Evolutionary conservation across 2,888 invertebrate species (phyloP).

Genomic region (Druceiella hillmani): DNA sequence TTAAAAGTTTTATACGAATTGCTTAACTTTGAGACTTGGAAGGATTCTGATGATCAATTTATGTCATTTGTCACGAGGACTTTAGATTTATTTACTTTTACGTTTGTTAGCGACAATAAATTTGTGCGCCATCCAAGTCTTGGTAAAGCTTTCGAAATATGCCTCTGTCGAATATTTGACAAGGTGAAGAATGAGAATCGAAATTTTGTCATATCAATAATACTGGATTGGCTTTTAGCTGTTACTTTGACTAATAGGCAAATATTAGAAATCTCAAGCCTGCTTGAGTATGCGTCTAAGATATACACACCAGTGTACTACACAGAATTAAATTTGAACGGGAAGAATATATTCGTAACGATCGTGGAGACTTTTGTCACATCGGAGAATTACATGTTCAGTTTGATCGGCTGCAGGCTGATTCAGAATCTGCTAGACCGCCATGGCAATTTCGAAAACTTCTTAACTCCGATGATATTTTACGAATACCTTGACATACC

Average conservation of each 20-base stretch:
- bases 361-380: too few species aligned
- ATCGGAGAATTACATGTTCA: slow-evolving; percentile 40
- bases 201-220: slow-evolving; percentile 41
- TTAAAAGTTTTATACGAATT: slow-evolving; percentile 47
- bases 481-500: slow-evolving; percentile 38
- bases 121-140: too few species aligned
- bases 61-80: slow-evolving; percentile 39
- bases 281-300: slow-evolving; percentile 48
- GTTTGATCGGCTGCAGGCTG: slow-evolving; percentile 50
- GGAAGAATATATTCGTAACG: neutral
- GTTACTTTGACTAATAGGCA: slow-evolving; percentile 37
- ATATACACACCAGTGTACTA: slow-evolving; percentile 39
- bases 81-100: slow-evolving; percentile 42
- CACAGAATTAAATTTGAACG: slow-evolving; percentile 24
- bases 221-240: slow-evolving; percentile 48
- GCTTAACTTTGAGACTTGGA: slow-evolving; percentile 43
- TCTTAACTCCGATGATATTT: slow-evolving; percentile 48
- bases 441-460: slow-evolving; percentile 39
- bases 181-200: slow-evolving; percentile 44
- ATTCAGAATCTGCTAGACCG: slow-evolving; percentile 53
- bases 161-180: slow-evolving; percentile 46
- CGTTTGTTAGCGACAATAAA: too few species aligned
- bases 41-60: slow-evolving; percentile 36
- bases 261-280: slow-evolving; percentile 47
- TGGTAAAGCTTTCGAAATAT: slow-evolving; percentile 51